Evolutionary conservation across 2,797 vertebrate species (phyloP).

Genomic region (Eupleurogrammus muticus): DNA sequence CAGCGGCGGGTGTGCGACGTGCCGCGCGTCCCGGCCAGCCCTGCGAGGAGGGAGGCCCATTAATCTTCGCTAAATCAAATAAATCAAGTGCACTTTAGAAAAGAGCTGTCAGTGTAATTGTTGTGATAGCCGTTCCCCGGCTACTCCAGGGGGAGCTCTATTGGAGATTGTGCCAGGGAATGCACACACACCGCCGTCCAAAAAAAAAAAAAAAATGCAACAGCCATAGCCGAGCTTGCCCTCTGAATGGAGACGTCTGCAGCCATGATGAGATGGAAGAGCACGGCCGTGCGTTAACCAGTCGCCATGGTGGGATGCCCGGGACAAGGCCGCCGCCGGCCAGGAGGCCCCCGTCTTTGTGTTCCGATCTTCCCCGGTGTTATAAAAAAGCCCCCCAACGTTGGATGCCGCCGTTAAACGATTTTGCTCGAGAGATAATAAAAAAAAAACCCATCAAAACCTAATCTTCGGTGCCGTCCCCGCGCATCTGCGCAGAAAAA

Average conservation of each 20-base stretch:
- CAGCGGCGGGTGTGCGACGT: slow-evolving; percentile 24
- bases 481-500: slow-evolving; percentile 44
- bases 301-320: slow-evolving; percentile 39
- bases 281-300: slow-evolving; percentile 11
- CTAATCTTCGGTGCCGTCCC: slow-evolving; percentile 61
- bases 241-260: slow-evolving; percentile 56
- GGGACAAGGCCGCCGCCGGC: slow-evolving; percentile 47
- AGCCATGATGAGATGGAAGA: slow-evolving; percentile 52
- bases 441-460: slow-evolving; percentile 68
- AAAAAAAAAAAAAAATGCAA: slow-evolving; percentile 44
- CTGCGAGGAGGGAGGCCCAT: slow-evolving; percentile 67
- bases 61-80: slow-evolving; percentile 82
- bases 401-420: slow-evolving; percentile 43
- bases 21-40: slow-evolving; percentile 44
- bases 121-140: slow-evolving; percentile 74
- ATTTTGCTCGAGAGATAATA: slow-evolving; percentile 54
- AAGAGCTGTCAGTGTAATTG: slow-evolving; percentile 82
- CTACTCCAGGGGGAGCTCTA: slow-evolving; percentile 70
- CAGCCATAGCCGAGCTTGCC: slow-evolving; percentile 30
- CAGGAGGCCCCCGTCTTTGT: slow-evolving; percentile 22
- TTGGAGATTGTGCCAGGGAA: slow-evolving; percentile 75
- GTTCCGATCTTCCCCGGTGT: slow-evolving; percentile 58
- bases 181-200: slow-evolving; percentile 49
- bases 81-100: slow-evolving; percentile 83
- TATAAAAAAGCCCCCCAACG: slow-evolving; percentile 33